These are phyloP conservation scores for Diabrotica undecimpunctata DNA, from an alignment of 1,140 invertebrate species.

Conservation along the genomic window DNA sequence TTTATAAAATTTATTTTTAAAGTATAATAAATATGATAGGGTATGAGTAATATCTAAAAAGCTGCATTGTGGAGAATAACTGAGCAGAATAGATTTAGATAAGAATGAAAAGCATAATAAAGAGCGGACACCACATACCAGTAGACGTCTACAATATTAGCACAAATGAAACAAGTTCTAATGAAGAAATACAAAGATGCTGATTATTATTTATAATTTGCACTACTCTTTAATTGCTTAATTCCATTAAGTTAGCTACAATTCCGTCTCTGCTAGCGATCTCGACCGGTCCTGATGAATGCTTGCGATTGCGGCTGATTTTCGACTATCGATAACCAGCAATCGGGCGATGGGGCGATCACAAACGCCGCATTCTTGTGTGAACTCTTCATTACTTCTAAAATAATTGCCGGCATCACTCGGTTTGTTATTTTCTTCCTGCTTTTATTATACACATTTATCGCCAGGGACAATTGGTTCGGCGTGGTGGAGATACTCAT, in stretches of 20 bases:
- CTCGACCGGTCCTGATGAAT: conserved; percentile 2
- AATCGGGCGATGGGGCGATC: conserved; percentile 7
- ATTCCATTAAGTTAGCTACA: background rate
- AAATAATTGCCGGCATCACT: conserved; percentile 14
- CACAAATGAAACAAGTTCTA: too few relatives aligned
- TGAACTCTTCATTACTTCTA: conserved; percentile 16
- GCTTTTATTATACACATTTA: conserved; percentile 13
- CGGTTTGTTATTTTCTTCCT: conserved; percentile 8
- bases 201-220: too few relatives aligned
- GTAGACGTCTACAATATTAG: too few relatives aligned
- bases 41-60: too few relatives aligned
- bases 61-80: too few relatives aligned
- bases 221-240: too few relatives aligned
- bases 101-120: too few relatives aligned
- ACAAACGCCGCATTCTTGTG: conserved; percentile 8
- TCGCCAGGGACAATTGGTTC: conserved; percentile 14
- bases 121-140: too few relatives aligned
- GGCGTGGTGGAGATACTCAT: background rate
- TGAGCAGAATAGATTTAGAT: too few relatives aligned
- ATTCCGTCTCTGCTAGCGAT: background rate
- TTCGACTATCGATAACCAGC: conserved; percentile 4
- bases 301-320: conserved; percentile 8
- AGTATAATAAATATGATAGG: too few relatives aligned
- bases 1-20: too few relatives aligned
- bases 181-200: too few relatives aligned